A percentile compares a stretch with the other conserved stretches of the same genome.
Evolutionary conservation across 2,888 invertebrate genomes (phyloP).

Genomic region (Lysandra coridon): DNA sequence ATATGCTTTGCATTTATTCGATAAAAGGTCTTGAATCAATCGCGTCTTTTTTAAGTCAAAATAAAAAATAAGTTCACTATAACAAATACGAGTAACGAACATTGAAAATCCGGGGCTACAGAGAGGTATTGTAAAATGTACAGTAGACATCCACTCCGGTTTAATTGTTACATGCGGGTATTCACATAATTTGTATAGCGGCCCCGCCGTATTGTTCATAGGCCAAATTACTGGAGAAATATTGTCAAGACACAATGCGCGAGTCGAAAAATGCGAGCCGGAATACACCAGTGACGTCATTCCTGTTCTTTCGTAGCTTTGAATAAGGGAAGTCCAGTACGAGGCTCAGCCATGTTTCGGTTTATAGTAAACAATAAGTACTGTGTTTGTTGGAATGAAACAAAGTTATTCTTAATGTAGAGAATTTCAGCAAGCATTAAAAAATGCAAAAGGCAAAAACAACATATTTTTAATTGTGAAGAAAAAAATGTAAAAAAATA

Average conservation of each 20-base stretch:
- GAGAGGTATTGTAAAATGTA: not conserved
- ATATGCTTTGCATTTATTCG: not conserved
- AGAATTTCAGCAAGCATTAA: too few relatives aligned
- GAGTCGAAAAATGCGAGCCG: not conserved
- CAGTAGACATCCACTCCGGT: conserved; percentile 6
- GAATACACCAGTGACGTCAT: conserved; percentile 4
- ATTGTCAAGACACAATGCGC: conserved; percentile 10
- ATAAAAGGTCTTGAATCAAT: not conserved
- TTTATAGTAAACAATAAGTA: not conserved
- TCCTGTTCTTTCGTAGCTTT: not conserved
- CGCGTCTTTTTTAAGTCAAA: not conserved
- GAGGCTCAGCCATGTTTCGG: not conserved
- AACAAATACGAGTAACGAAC: not conserved
- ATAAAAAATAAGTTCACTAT: not conserved
- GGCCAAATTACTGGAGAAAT: conserved; percentile 22
- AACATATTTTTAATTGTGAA: too few relatives aligned
- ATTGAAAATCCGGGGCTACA: not conserved
- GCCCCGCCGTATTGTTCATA: conserved; percentile 2
- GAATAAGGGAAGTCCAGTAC: not conserved
- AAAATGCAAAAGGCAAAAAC: too few relatives aligned
- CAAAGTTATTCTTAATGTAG: too few relatives aligned
- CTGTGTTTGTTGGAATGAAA: too few relatives aligned
- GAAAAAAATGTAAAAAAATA: too few relatives aligned
- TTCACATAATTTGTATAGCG: conserved; percentile 22
- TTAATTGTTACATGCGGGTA: conserved; percentile 17